A percentile compares a stretch with the other conserved stretches of the same genome.
Evolutionary conservation across 30 jellyfish, hydroid and myxozoan genomes (phyloP).

Genomic region (Turritopsis dohrnii): DNA sequence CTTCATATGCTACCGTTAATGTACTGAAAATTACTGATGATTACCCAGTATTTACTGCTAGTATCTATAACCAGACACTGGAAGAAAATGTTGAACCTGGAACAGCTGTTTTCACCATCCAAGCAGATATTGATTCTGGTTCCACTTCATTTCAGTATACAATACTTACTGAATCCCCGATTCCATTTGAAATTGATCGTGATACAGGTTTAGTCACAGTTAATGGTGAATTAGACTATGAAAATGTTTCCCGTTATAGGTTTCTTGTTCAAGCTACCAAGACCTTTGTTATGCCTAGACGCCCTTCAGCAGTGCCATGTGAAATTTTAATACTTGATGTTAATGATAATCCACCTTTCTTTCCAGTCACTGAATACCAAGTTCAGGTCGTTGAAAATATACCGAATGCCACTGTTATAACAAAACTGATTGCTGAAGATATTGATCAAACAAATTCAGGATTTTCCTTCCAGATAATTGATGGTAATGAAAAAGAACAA

Average conservation of each 20-base stretch:
- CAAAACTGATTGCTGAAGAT: background rate
- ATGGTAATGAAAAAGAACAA: background rate
- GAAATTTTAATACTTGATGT: background rate
- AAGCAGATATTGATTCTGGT: background rate
- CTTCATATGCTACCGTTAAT: conserved; percentile 2
- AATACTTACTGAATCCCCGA: background rate
- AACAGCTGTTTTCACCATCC: background rate
- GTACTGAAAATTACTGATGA: background rate
- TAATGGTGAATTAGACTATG: conserved; percentile 6
- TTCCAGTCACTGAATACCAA: background rate
- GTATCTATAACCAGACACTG: background rate
- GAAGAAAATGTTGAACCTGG: background rate
- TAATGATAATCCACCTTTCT: conserved; percentile 4
- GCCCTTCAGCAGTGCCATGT: background rate
- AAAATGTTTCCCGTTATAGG: background rate
- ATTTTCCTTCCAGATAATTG: background rate
- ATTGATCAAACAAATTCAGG: background rate
- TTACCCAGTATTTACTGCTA: background rate
- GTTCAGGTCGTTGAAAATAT: background rate
- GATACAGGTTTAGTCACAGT: background rate
- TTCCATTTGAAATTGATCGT: background rate
- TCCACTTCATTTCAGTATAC: background rate
- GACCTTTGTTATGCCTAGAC: background rate
- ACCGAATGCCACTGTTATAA: background rate
- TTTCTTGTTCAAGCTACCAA: background rate